Conservation (phyloP, 2,888 invertebrate genomes). For the Eugnorisma glareosa region DNA sequence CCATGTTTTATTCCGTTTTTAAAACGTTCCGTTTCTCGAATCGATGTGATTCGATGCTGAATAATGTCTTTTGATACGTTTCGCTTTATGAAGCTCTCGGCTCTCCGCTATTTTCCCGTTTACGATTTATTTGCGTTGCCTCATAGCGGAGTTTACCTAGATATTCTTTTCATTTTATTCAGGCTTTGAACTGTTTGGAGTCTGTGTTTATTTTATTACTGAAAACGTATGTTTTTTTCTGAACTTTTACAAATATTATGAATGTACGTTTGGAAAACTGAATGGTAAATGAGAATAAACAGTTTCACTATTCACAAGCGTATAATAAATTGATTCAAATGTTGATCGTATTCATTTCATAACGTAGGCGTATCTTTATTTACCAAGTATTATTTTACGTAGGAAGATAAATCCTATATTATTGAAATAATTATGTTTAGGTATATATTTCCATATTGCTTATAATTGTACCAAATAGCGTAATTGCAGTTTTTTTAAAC, state of each 20-base stretch:
- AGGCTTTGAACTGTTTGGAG: slow-evolving; percentile 59
- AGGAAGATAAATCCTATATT: neutral
- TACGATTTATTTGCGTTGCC: slow-evolving; percentile 77
- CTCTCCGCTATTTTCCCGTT: slow-evolving; percentile 72
- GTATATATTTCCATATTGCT: neutral
- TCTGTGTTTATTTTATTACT: slow-evolving; percentile 52
- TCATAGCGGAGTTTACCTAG: slow-evolving; percentile 66
- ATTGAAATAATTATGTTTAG: slow-evolving; percentile 1
- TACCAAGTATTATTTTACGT: slow-evolving; percentile 12
- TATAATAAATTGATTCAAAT: slow-evolving; percentile 29
- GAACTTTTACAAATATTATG: slow-evolving; percentile 13
- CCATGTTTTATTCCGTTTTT: slow-evolving; percentile 73
- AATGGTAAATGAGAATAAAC: slow-evolving; percentile 21
- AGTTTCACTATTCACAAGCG: slow-evolving; percentile 4
- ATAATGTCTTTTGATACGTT: slow-evolving; percentile 80
- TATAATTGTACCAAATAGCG: neutral
- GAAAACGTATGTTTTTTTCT: slow-evolving; percentile 12
- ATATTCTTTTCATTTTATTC: slow-evolving; percentile 66
- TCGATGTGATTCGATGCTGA: slow-evolving; percentile 74
- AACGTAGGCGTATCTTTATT: slow-evolving; percentile 2
- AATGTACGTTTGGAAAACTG: slow-evolving; percentile 7
- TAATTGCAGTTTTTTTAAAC: neutral
- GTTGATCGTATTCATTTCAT: slow-evolving; percentile 21
- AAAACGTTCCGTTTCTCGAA: slow-evolving; percentile 67
- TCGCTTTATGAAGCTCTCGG: slow-evolving; percentile 75